A percentile compares a stretch with the other conserved stretches of the same genome.
Conservation (phyloP, 2,113 vertebrate species). For the Furnarius figulus region DNA sequence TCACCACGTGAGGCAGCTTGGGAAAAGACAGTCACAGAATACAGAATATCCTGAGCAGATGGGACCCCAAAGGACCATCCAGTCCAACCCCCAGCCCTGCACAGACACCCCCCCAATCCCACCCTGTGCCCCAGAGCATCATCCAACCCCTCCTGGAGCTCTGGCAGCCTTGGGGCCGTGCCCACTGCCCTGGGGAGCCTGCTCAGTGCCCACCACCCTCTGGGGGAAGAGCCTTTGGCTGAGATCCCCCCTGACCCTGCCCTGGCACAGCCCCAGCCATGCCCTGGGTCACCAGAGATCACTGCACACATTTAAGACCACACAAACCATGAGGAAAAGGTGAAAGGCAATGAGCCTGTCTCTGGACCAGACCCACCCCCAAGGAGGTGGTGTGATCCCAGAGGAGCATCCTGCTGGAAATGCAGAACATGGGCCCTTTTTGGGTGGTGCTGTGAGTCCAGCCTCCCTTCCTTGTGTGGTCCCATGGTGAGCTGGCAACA, state of each 20-base stretch:
- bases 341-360: rapidly evolving
- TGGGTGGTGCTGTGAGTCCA: not conserved
- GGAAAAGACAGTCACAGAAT: not conserved
- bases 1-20: not conserved
- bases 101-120: not conserved
- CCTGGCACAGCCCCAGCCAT: rapidly evolving
- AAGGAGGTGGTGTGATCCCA: no score
- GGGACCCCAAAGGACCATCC: rapidly evolving
- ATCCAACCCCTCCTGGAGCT: not conserved
- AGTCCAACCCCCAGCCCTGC: rapidly evolving
- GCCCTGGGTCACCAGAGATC: not conserved
- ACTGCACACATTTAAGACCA: not conserved
- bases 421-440: not conserved
- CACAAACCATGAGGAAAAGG: not conserved
- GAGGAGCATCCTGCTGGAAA: not conserved
- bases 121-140: rapidly evolving
- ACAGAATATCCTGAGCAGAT: not conserved
- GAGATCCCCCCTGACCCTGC: rapidly evolving
- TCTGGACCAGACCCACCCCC: not conserved
- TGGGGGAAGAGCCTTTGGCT: not conserved
- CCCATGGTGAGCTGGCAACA: rapidly evolving
- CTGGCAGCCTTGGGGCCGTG: not conserved
- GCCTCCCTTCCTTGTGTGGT: not conserved
- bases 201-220: not conserved
- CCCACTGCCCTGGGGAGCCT: not conserved